Percentiles rank a stretch among this genome's conserved stretches.
phyloP scores from a whole-genome alignment of 1,140 invertebrate species.

The Oncopodura yosiiana region DNA sequence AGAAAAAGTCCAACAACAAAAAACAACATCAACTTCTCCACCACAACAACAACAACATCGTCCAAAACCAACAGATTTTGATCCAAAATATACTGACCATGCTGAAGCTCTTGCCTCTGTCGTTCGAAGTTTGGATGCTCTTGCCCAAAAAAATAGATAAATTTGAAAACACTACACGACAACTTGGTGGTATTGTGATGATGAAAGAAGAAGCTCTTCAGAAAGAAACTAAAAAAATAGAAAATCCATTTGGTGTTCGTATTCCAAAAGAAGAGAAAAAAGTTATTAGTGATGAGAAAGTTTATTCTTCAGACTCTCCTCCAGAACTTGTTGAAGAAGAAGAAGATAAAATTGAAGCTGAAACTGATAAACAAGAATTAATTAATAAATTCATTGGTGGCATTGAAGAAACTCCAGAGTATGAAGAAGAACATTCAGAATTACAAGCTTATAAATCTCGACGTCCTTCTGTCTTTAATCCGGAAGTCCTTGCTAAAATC shows the following conservation, averaged over 20 bases:
- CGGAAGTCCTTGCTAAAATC: too few relatives aligned
- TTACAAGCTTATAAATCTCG: too few relatives aligned
- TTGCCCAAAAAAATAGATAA: conserved; percentile 30
- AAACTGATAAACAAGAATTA: not conserved
- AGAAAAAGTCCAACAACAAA: not conserved
- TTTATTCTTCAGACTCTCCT: not conserved
- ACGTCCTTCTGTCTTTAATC: too few relatives aligned
- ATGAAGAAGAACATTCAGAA: conserved; percentile 6
- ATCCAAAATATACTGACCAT: conserved; percentile 20
- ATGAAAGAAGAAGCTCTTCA: conserved; percentile 17
- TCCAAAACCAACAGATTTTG: not conserved
- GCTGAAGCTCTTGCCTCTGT: conserved; percentile 23
- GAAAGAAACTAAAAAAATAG: not conserved
- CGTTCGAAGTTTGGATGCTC: conserved; percentile 26
- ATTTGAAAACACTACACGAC: conserved; percentile 32
- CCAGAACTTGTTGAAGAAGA: not conserved
- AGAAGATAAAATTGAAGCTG: not conserved
- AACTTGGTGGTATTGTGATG: conserved; percentile 30
- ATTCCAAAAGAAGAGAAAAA: not conserved
- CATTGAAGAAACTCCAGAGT: not conserved
- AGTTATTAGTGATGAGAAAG: not conserved
- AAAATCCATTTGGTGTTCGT: not conserved
- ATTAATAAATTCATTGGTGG: not conserved
- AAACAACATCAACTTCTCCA: not conserved
- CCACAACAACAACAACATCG: not conserved